Conservation (phyloP, 2,888 invertebrate genomes). For the Ennomos erosarius region DNA sequence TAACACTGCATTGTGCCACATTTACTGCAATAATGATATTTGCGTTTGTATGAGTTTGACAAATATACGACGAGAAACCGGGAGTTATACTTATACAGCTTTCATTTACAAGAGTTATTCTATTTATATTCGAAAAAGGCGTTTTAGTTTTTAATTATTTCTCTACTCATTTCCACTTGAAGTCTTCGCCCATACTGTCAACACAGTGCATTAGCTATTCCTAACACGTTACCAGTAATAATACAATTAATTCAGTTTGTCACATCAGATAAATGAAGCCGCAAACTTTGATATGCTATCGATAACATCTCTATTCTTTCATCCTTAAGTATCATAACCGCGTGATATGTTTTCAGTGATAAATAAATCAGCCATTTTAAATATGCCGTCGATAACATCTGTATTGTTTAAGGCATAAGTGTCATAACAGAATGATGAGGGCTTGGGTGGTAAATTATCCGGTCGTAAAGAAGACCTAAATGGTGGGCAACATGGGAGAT, state of each 20-base stretch:
- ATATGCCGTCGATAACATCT: conserved; percentile 15
- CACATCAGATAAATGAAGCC: conserved; percentile 58
- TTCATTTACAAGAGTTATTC: too few relatives aligned
- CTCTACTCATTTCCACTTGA: not conserved
- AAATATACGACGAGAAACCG: too few relatives aligned
- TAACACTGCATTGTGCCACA: too few relatives aligned
- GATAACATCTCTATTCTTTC: conserved; percentile 13
- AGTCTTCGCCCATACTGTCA: conserved; percentile 13
- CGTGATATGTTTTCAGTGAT: conserved; percentile 40
- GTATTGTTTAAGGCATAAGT: conserved; percentile 26
- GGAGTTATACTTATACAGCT: too few relatives aligned
- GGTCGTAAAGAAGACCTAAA: conserved; percentile 30
- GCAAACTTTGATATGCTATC: conserved; percentile 23
- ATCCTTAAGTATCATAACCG: conserved; percentile 27
- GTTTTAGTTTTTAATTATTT: too few relatives aligned
- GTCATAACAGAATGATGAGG: conserved; percentile 8
- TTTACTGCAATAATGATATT: too few relatives aligned
- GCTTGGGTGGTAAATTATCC: conserved; percentile 32
- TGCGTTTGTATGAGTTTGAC: too few relatives aligned
- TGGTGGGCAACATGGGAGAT: conserved; percentile 35
- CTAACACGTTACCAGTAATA: conserved; percentile 68
- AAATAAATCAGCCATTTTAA: conserved; percentile 36
- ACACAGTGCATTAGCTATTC: conserved; percentile 58
- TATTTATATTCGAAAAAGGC: too few relatives aligned
- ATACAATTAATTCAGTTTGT: conserved; percentile 81